Conservation (phyloP, 2,888 invertebrate genomes). For the Acrobeloides nanus region DNA sequence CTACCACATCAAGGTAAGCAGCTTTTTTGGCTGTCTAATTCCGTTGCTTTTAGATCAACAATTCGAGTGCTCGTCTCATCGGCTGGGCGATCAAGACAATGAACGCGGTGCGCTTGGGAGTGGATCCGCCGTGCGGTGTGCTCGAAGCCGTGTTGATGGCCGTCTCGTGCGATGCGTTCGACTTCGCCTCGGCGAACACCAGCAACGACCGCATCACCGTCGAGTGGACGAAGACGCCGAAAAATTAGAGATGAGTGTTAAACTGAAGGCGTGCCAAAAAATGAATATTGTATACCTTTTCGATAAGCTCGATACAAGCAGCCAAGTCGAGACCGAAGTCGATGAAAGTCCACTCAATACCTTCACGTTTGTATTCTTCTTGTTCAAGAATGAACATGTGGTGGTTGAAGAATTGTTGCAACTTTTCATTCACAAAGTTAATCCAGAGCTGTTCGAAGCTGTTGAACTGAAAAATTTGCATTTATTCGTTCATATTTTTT, state of each 20-base stretch:
- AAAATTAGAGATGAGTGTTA: no score
- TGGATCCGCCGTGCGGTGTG: conserved; percentile 42
- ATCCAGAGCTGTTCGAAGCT: conserved; percentile 97
- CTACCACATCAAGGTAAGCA: conserved; percentile 35
- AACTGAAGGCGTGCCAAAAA: no score
- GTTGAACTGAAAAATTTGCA: conserved; percentile 69
- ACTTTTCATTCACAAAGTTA: conserved; percentile 96
- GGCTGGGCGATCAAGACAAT: conserved; percentile 47
- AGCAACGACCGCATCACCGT: conserved; percentile 36
- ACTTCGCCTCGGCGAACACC: conserved; percentile 28
- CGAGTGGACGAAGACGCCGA: no score
- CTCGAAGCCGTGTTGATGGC: conserved; percentile 37
- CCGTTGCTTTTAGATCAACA: conserved; percentile 17
- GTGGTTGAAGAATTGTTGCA: conserved; percentile 97
- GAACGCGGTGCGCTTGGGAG: conserved; percentile 41
- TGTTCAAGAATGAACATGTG: conserved; percentile 96
- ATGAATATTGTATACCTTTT: conserved; percentile 68
- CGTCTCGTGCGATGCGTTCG: conserved; percentile 45
- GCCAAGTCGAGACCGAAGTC: conserved; percentile 96
- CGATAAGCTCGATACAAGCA: conserved; percentile 89
- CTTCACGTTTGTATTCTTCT: conserved; percentile 88
- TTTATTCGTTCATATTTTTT: not conserved
- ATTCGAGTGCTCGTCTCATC: conserved; percentile 34
- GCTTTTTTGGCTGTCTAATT: no score
- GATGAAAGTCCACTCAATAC: conserved; percentile 90